Base-by-base conservation (phyloP, 2,113 vertebrate species). In the Sylvia atricapilla region DNA sequence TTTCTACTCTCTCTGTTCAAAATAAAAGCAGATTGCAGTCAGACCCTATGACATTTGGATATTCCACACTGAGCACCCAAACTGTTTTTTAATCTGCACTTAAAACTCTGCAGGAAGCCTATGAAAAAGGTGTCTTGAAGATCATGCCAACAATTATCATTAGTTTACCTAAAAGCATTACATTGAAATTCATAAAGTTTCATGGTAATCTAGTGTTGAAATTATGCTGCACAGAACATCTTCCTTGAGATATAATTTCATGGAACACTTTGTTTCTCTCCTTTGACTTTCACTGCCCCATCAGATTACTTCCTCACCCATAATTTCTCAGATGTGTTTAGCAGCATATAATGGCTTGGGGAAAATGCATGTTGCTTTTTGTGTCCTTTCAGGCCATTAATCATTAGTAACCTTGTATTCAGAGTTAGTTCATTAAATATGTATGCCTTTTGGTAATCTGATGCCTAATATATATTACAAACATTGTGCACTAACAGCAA, bases 361-460 rank as follows among this genome's bases (percentile, higher is more conserved):
- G 64, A 82, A 96, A 96, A 95, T 77, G 43, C n/a, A 25, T 73
- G n/a, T 86, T 90, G 50, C 41, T 93, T 90, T 96, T 89, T 89
- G 41, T 70, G 43, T 89, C 87, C 83, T 93, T 95, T 89, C 72
- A 89, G 70, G 49, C 79, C 96, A 89, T 96, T 96, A 97, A 94
- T 87, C 62, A 93, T 87, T 91, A 94, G 87, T 93, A 97, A 95
- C 87, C 70, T 97, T 96, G 77, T 84, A 89, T 93, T 96, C 84
- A 90, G 88, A 68, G 53, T 89, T 84, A 72, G 86, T 84, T 97
- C 95, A 97, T 98, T 96, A 98, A 98, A 96, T 96, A 97, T 98
- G 91, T 47, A 97, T 96, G 91, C 47, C 74, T 91, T 95, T 87
- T 47, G 90, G 95, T 94, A 94, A 96, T 96, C 66, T 62, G 95